Percentiles rank a stretch among this genome's conserved stretches.
Conservation (phyloP, 2,113 vertebrate species). For the Cervus canadensis region DNA sequence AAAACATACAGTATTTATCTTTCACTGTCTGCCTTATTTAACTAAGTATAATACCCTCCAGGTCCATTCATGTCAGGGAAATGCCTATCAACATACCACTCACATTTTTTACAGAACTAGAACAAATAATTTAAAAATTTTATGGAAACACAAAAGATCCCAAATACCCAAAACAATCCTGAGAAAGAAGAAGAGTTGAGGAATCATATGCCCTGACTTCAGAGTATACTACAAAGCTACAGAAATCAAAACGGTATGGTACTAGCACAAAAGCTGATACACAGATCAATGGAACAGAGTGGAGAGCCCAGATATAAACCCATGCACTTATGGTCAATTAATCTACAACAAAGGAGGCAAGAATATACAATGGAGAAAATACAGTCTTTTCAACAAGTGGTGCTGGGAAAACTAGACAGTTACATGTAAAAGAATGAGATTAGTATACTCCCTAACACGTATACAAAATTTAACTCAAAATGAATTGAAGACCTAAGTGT, state of each 20-base stretch:
- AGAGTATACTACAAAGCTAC: background rate
- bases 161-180: background rate
- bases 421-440: background rate
- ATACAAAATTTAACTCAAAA: background rate
- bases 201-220: background rate
- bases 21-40: background rate
- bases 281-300: background rate
- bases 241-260: background rate
- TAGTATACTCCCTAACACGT: background rate
- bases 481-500: background rate
- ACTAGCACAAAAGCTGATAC: background rate
- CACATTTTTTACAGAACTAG: background rate
- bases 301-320: background rate
- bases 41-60: background rate
- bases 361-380: background rate
- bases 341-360: background rate
- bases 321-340: background rate
- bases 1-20: background rate
- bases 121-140: background rate
- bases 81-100: background rate
- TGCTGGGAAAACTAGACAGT: background rate
- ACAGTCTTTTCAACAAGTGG: background rate
- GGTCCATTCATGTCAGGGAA: background rate
- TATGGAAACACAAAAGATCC: background rate
- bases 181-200: background rate